These are phyloP conservation scores for Proteles cristata DNA, from an alignment of 2,113 vertebrate species.

Conservation along the genomic window DNA sequence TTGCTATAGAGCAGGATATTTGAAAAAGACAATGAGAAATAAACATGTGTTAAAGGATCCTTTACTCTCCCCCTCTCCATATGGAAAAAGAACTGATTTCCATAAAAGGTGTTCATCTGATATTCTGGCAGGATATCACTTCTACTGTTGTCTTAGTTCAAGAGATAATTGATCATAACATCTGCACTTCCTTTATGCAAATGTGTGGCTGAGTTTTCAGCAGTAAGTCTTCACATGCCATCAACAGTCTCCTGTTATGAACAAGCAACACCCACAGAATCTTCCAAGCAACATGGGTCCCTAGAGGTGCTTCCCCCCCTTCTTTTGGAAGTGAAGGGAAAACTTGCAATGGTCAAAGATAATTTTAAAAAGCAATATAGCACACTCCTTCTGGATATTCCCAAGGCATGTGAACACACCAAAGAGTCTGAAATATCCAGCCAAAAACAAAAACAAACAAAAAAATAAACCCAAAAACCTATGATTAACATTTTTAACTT, in stretches of 20 bases:
- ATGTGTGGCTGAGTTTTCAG: slow-evolving; percentile 42
- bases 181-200: not conserved
- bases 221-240: not conserved
- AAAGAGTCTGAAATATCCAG: not conserved
- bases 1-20: slow-evolving; percentile 44
- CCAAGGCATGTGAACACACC: not conserved
- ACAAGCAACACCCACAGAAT: not conserved
- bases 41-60: slow-evolving; percentile 32
- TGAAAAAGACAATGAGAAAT: not conserved
- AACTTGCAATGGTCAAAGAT: not conserved
- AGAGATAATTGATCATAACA: slow-evolving; percentile 47
- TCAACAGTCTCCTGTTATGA: not conserved
- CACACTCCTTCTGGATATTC: not conserved
- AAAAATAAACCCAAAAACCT: not conserved
- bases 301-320: not conserved
- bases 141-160: slow-evolving; percentile 41
- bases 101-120: slow-evolving; percentile 53
- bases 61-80: slow-evolving; percentile 26
- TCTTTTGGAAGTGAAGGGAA: not conserved
- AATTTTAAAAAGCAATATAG: slow-evolving; percentile 18
- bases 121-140: slow-evolving; percentile 39
- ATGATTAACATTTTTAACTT: not conserved
- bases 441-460: not conserved
- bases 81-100: slow-evolving; percentile 64
- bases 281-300: not conserved